Evolutionary conservation across 2,113 vertebrate genomes (phyloP).

Genomic region (Apeltes quadracus): DNA sequence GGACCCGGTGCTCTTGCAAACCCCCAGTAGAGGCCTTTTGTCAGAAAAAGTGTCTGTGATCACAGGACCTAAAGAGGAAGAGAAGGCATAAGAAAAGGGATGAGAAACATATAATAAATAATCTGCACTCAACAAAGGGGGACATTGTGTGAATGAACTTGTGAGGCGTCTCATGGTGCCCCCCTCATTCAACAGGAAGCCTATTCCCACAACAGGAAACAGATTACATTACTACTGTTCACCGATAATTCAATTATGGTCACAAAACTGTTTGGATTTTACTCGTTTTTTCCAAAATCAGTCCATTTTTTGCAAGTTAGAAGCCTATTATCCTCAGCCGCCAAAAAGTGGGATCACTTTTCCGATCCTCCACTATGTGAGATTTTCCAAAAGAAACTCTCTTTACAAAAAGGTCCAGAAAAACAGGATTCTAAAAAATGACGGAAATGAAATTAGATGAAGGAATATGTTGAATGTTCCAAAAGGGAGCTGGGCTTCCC

Average conservation of each 20-base stretch:
- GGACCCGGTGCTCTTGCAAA: constrained; percentile 96
- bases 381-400: constrained; percentile 40
- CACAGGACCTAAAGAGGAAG: constrained; percentile 82
- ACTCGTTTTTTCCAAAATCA: constrained; percentile 6
- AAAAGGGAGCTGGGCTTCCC: background rate
- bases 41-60: constrained; percentile 92
- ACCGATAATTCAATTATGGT: constrained; percentile 73
- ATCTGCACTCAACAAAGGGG: constrained; percentile 66
- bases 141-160: constrained; percentile 67
- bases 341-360: constrained; percentile 5
- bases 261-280: constrained; percentile 48
- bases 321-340: constrained; percentile 25
- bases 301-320: constrained; percentile 55
- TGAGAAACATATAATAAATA: constrained; percentile 64
- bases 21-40: constrained; percentile 93
- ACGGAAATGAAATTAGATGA: background rate
- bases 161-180: constrained; percentile 59
- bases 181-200: constrained; percentile 58
- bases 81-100: constrained; percentile 60
- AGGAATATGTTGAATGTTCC: constrained; percentile 37
- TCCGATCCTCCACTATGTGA: constrained; percentile 15
- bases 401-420: background rate
- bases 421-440: background rate
- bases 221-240: constrained; percentile 78
- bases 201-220: constrained; percentile 73